Conservation (phyloP, 2,113 vertebrate genomes). For the Pseudonaja textilis region DNA sequence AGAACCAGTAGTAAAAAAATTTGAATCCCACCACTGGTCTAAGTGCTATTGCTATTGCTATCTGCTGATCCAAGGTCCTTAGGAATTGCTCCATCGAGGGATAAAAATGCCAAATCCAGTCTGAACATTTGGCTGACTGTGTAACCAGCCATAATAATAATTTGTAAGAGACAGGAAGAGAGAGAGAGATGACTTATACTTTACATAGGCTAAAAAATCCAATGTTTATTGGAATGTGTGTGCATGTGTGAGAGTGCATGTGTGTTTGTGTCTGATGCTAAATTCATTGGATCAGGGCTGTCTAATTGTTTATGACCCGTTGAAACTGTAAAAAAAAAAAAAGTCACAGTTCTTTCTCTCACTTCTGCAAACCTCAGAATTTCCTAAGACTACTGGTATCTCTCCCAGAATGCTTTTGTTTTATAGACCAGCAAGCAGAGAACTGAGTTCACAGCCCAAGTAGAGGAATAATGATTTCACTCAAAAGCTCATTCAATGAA, state of each 20-base stretch:
- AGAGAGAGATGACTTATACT: neutral
- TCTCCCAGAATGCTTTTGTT: neutral
- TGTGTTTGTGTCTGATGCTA: neutral
- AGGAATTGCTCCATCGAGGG: neutral
- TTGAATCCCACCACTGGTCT: too few relatives aligned
- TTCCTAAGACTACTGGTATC: neutral
- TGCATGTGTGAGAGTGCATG: neutral
- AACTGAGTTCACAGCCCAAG: neutral
- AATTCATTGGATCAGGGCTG: too few relatives aligned
- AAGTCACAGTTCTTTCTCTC: neutral
- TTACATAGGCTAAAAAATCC: neutral
- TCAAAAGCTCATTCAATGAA: neutral
- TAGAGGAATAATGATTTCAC: neutral
- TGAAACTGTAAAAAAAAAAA: neutral
- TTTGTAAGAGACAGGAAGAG: neutral
- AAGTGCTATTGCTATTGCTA: too few relatives aligned
- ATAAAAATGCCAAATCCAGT: neutral
- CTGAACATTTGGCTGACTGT: neutral
- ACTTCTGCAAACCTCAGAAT: neutral
- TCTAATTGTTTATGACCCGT: neutral
- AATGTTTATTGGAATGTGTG: neutral
- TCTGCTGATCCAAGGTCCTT: neutral
- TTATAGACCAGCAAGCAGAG: neutral
- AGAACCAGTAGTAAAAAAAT: too few relatives aligned
- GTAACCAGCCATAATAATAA: neutral